These are phyloP conservation scores for Cichlasoma orientale DNA, from an alignment of 2,797 vertebrate genomes.

Conservation along the genomic window DNA sequence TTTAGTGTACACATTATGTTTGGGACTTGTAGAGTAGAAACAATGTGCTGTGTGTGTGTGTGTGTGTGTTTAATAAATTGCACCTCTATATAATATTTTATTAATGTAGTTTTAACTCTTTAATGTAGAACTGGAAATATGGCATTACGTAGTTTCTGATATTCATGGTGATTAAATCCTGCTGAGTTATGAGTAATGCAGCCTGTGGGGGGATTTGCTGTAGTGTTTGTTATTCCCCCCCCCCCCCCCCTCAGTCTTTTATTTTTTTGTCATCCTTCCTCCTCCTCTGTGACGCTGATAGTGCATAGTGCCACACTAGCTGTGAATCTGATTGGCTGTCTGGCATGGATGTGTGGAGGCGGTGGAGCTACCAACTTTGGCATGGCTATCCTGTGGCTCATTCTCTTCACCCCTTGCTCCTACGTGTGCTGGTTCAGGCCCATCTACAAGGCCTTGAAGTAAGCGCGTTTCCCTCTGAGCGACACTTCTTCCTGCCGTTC, in stretches of 20 bases:
- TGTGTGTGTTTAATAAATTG: slow-evolving; percentile 10
- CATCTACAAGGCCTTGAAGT: slow-evolving; percentile 97
- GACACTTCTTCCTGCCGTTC: not conserved
- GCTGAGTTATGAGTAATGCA: slow-evolving; percentile 24
- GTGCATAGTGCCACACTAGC: slow-evolving; percentile 90
- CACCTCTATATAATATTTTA: not conserved
- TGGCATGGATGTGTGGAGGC: slow-evolving; percentile 95
- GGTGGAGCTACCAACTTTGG: slow-evolving; percentile 91
- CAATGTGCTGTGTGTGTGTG: slow-evolving; percentile 21
- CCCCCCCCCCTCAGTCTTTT: not conserved
- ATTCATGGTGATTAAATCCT: slow-evolving; percentile 25
- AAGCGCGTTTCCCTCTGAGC: slow-evolving; percentile 50
- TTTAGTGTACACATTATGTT: slow-evolving; percentile 15
- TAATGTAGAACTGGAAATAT: slow-evolving; percentile 8
- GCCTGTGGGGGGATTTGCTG: not conserved
- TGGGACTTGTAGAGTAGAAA: slow-evolving; percentile 20
- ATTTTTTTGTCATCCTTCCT: slow-evolving; percentile 6
- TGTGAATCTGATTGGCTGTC: slow-evolving; percentile 90
- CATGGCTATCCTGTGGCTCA: slow-evolving; percentile 93
- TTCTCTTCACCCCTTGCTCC: slow-evolving; percentile 93
- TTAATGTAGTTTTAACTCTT: slow-evolving; percentile 11
- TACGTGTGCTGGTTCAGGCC: slow-evolving; percentile 98
- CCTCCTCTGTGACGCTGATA: slow-evolving; percentile 61
- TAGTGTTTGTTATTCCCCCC: not conserved
- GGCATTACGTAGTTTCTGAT: slow-evolving; percentile 5